These are phyloP conservation scores for Chelonus formosanus DNA, from an alignment of 2,888 invertebrate species.

Conservation along the genomic window DNA sequence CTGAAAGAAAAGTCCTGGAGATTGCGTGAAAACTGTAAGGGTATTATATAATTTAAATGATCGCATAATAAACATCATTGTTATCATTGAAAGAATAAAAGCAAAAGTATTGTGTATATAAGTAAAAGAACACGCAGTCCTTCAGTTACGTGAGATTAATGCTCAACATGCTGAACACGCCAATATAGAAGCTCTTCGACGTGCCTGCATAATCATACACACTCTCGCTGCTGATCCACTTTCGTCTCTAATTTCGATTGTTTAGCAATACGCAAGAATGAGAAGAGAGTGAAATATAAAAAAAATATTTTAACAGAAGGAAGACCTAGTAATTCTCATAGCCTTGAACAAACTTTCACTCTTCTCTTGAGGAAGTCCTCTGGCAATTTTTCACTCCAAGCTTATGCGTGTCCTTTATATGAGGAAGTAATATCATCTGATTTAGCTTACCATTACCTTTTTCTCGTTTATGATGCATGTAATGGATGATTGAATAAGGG, in stretches of 20 bases:
- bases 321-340: constrained; percentile 22
- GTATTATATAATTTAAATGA: background rate
- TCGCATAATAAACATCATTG: constrained; percentile 3
- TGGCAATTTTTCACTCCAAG: constrained; percentile 16
- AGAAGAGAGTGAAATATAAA: constrained; percentile 7
- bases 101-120: constrained; percentile 30
- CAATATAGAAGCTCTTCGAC: constrained; percentile 1
- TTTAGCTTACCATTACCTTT: background rate
- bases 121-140: constrained; percentile 29
- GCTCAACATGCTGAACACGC: constrained; percentile 26
- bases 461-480: constrained; percentile 1
- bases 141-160: constrained; percentile 31
- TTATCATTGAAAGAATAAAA: constrained; percentile 23
- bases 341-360: constrained; percentile 37
- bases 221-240: constrained; percentile 35
- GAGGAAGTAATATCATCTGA: constrained; percentile 17
- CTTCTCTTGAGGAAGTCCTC: constrained; percentile 13
- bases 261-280: constrained; percentile 8
- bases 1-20: background rate
- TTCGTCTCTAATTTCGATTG: constrained; percentile 12
- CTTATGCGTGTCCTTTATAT: constrained; percentile 19
- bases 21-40: background rate
- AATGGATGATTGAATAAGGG: background rate
- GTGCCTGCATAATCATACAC: constrained; percentile 19
- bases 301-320: constrained; percentile 13